Percentiles rank a stretch among this genome's conserved stretches.
phyloP scores from a whole-genome alignment of 1,140 invertebrate species.

The Lethocerus indicus region DNA sequence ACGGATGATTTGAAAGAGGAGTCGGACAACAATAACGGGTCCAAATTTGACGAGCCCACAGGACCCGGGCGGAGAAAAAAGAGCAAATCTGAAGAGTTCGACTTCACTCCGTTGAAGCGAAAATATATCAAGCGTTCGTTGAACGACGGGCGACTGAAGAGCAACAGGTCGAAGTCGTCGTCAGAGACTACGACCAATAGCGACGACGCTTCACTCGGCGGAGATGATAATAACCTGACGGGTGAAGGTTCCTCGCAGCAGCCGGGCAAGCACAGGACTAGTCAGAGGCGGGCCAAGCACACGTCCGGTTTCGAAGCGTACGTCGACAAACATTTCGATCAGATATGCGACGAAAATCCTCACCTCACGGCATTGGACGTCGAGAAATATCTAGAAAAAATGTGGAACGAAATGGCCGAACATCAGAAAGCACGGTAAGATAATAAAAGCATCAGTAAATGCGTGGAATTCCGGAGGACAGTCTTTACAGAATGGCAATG shows the following conservation, averaged over 20 bases:
- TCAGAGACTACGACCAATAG: too few relatives aligned
- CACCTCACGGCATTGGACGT: slow-evolving; percentile 10
- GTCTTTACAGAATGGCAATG: too few relatives aligned
- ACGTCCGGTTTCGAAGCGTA: slow-evolving; percentile 5
- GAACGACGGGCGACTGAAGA: neutral
- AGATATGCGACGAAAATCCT: slow-evolving; percentile 13
- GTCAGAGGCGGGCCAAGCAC: too few relatives aligned
- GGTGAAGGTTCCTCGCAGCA: too few relatives aligned
- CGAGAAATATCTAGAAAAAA: slow-evolving; percentile 12
- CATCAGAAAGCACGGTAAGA: too few relatives aligned
- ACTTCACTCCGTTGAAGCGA: neutral
- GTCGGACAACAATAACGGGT: too few relatives aligned
- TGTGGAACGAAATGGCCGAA: slow-evolving; percentile 12
- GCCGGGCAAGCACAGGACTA: too few relatives aligned
- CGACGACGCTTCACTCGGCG: neutral
- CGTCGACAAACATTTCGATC: slow-evolving; percentile 13
- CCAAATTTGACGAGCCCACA: too few relatives aligned
- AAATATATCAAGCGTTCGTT: slow-evolving; percentile 1
- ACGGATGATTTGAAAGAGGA: too few relatives aligned
- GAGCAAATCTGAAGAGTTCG: neutral
- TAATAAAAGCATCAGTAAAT: too few relatives aligned
- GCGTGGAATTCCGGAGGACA: too few relatives aligned
- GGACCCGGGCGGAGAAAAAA: neutral
- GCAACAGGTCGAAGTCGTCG: neutral
- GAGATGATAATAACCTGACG: slow-evolving; percentile 3